Percentiles rank a stretch among this genome's conserved stretches.
These are phyloP conservation scores for Sebastes schlegelii DNA, from an alignment of 2,113 vertebrate genomes.

Conservation along the genomic window DNA sequence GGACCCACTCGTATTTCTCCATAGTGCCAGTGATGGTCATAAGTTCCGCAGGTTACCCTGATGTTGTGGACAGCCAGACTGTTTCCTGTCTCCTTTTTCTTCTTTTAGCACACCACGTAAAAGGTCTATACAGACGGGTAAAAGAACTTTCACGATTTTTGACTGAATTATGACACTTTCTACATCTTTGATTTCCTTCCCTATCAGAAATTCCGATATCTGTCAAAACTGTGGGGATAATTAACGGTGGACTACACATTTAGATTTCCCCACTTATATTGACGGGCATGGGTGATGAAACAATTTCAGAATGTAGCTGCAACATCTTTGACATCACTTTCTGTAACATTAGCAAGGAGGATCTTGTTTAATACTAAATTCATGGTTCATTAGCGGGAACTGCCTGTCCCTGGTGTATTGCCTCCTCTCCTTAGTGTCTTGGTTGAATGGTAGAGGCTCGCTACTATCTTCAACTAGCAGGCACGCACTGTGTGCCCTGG, in stretches of 20 bases:
- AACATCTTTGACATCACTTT: conserved; percentile 41
- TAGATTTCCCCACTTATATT: conserved; percentile 2
- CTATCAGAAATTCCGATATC: conserved; percentile 5
- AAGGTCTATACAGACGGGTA: background rate
- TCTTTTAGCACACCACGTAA: background rate
- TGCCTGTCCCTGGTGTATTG: conserved; percentile 33
- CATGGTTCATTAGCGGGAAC: conserved; percentile 44
- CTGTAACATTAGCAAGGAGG: conserved; percentile 42
- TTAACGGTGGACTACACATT: conserved; percentile 10
- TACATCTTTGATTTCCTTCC: conserved; percentile 15
- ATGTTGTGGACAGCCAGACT: background rate
- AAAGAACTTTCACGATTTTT: background rate
- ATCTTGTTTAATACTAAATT: conserved; percentile 46
- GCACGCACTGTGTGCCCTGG: conserved; percentile 51
- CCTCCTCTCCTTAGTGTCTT: conserved; percentile 48
- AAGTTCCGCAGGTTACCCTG: background rate
- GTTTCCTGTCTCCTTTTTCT: background rate
- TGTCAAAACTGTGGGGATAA: conserved; percentile 4
- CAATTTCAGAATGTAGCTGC: conserved; percentile 39
- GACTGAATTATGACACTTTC: background rate
- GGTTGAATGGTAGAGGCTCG: conserved; percentile 34
- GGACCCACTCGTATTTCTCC: background rate
- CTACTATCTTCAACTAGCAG: conserved; percentile 72
- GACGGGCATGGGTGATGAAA: conserved; percentile 47
- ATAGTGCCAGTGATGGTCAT: background rate